Conservation (phyloP, 2,888 invertebrate species). For the Sphaerophoria taeniata region DNA sequence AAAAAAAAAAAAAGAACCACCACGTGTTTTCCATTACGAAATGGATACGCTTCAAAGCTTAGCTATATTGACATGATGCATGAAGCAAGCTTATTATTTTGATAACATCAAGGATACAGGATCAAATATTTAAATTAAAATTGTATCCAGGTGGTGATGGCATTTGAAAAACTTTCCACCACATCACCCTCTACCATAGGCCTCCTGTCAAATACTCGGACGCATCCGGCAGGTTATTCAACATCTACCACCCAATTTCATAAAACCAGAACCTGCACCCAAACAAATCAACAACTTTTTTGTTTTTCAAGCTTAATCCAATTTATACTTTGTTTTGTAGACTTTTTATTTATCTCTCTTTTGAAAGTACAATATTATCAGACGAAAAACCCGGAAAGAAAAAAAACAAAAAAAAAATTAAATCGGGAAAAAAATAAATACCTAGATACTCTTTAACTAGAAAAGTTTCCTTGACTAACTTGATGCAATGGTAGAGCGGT, state of each 20-base stretch:
- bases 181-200: too few relatives aligned
- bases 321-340: conserved; percentile 61
- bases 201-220: neutral
- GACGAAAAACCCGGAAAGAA: neutral
- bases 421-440: conserved; percentile 16
- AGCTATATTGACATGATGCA: conserved; percentile 21
- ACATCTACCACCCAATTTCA: conserved; percentile 24
- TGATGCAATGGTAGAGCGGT: neutral
- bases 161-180: too few relatives aligned
- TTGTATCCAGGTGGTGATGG: conserved; percentile 59
- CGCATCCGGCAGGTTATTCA: neutral
- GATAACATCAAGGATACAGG: conserved; percentile 33
- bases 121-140: conserved; percentile 65
- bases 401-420: conserved; percentile 4
- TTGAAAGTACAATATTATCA: neutral
- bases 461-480: conserved; percentile 19
- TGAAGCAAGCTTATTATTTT: conserved; percentile 47
- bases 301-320: conserved; percentile 58
- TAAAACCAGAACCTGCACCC: conserved; percentile 52
- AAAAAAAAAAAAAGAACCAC: neutral
- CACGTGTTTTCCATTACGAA: conserved; percentile 15
- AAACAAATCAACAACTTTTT: conserved; percentile 66
- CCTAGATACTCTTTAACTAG: conserved; percentile 33
- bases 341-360: conserved; percentile 30
- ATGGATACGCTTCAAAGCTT: conserved; percentile 21